These are phyloP conservation scores for Semnornis frantzii DNA, from an alignment of 2,113 vertebrate species.

Conservation along the genomic window DNA sequence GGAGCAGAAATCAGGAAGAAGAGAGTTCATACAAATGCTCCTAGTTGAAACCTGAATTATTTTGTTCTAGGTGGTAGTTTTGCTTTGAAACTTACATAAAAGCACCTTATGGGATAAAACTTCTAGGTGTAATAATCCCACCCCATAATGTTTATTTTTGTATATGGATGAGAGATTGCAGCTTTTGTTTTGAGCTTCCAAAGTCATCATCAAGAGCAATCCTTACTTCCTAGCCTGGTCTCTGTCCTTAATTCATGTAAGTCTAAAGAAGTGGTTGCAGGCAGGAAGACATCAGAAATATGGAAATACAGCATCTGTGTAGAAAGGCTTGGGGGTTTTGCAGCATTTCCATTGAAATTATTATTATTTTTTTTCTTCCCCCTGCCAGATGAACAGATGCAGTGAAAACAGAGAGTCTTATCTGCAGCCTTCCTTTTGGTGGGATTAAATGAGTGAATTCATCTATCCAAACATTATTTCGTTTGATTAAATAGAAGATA, in stretches of 20 bases:
- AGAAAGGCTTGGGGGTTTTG: constrained; percentile 9
- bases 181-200: constrained; percentile 1
- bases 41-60: neutral
- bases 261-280: constrained; percentile 21
- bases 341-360: constrained; percentile 19
- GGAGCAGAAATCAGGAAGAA: neutral
- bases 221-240: neutral
- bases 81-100: neutral
- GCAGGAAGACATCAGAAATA: constrained; percentile 53
- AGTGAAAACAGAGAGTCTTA: constrained; percentile 30
- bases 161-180: neutral
- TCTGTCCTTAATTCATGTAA: constrained; percentile 47
- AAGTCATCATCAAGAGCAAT: neutral
- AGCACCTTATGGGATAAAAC: neutral
- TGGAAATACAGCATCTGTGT: constrained; percentile 60
- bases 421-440: constrained; percentile 30
- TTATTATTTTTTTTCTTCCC: neutral
- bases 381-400: constrained; percentile 59
- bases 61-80: neutral
- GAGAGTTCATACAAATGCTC: neutral
- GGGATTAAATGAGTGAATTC: constrained; percentile 41
- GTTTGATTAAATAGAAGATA: constrained; percentile 41
- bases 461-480: constrained; percentile 21
- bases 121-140: neutral
- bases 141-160: neutral